Base-by-base conservation (phyloP, 2,797 vertebrate genomes). In the Lutra lutra region DNA sequence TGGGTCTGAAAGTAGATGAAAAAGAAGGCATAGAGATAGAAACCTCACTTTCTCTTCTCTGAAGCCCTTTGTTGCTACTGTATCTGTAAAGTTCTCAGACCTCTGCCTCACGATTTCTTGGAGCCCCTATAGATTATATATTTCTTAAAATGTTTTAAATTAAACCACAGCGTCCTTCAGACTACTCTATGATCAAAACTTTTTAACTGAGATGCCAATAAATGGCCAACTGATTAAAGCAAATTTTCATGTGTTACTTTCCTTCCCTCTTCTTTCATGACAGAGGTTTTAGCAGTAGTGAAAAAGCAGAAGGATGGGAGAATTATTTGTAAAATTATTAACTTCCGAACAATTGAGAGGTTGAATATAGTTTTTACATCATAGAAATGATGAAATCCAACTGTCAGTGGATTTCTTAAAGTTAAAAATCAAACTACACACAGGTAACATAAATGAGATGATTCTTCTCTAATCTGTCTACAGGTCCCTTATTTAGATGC, bases 241-340 rank as follows among this genome's bases (percentile, higher is more conserved):
- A 73, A 80, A 77, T 88, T 94, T 91, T 40, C 40, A 35, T 29
- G n/a, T 58, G 18, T 84, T 58, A 38, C 58, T 86, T 68, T 94
- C 40, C 84, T 91, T 88, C 62, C 25, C 21, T 78, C 86, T 40
- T 86, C n/a, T 58, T 46, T 91, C 87, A 32, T 89, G 62, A 79
- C 62, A 70, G 2, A 96, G 43, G 43, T 66, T 54, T 60, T 90
- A 72, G 88, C 38, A 84, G 38, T 5, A 56, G 13, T 70, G 8
- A 86, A 92, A 95, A 84, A 54, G 38, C 43, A 88, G 78, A n/a
- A 18, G 10, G n/a, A 62, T 80, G 20, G 25, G 51, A 83, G 9
- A 93, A 92, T 83, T 86, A 64, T 82, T 83, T 92, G 15, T 64
- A 79, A 95, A 96, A 92, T 66, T 23, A 93, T 80, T 92, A 73